A percentile compares a stretch with the other conserved stretches of the same genome.
Conservation (phyloP, 2,888 invertebrate species). For the Papilio gigon region DNA sequence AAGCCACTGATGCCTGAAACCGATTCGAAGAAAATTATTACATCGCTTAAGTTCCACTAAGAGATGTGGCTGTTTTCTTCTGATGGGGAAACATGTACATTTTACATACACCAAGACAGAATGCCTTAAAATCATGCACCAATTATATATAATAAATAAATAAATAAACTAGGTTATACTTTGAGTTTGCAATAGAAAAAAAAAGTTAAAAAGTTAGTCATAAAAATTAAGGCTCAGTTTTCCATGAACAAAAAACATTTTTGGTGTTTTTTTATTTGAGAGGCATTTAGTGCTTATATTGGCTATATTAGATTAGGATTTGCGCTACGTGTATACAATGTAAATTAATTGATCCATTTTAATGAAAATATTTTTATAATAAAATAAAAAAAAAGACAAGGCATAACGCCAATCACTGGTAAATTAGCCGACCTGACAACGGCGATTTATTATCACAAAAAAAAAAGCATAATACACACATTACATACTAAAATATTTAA, state of each 20-base stretch:
- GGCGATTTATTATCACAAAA: background rate
- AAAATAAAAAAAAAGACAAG: background rate
- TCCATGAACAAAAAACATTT: background rate
- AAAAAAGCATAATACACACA: background rate
- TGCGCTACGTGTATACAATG: background rate
- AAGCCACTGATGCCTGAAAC: conserved; percentile 8
- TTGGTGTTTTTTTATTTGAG: background rate
- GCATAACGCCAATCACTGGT: background rate
- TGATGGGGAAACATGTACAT: background rate
- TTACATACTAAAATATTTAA: too few relatives aligned
- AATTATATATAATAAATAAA: background rate
- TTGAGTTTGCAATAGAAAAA: background rate
- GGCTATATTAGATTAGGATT: conserved; percentile 8
- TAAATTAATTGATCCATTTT: background rate
- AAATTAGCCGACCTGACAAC: too few relatives aligned
- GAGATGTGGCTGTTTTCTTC: background rate
- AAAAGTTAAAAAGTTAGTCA: background rate
- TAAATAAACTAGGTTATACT: background rate
- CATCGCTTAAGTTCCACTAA: background rate
- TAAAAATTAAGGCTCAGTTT: background rate
- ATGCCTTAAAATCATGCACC: conserved; percentile 11
- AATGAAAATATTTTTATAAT: conserved; percentile 8
- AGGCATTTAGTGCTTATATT: background rate
- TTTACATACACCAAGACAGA: conserved; percentile 8
- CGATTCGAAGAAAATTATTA: background rate